Evolutionary conservation across 2,797 vertebrate species (phyloP), one percentile per base, ranked within the genome.

Genomic region (Fratercula arctica): DNA sequence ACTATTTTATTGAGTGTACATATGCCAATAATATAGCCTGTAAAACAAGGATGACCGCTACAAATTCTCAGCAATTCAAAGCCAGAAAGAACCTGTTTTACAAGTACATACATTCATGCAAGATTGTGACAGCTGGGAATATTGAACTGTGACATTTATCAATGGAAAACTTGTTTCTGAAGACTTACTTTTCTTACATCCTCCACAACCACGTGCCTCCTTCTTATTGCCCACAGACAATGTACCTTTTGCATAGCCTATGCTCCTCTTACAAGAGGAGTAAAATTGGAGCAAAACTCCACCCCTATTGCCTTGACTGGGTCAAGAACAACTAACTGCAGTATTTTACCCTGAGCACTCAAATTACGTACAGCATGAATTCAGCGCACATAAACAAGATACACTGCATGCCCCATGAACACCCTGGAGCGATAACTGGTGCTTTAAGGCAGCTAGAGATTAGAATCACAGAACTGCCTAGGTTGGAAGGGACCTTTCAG

Each of bases 321-420:
- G 37, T 72, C 45, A 77, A 61, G 18, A 85, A 51, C 21, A 85
- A 59, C 8, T 14, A 75, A 54, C 35, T 15, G 31, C 35, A 16
- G 17, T 23, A 21, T 39, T 91, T 77, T 39, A 85, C 11, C 10
- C 57, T 0, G 0, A 60, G 45, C 13, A 15, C 6, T 67, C 0
- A 0, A 66, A 74, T 26, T 23, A 16, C 18, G n/a, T 53, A 28
- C 50, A 84, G 26, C 33, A 11, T 16, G 3, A 74, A 85, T 37
- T 45, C 51, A 48, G 28, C 3, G 2, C 8, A 48, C 11, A 37
- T 29, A 59, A 72, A 17, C 26, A 60, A 51, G 26, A 57, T 18
- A 33, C 0, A 2, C 2, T 18, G 23, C 18, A 24, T 10, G 25
- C 29, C 50, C 3, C 0, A n/a, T 3, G 1, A 72, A 61, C 16